Evolutionary conservation across 2,888 invertebrate genomes (phyloP), one percentile per base, ranked within the genome.

Genomic region (Miltochrista miniata): DNA sequence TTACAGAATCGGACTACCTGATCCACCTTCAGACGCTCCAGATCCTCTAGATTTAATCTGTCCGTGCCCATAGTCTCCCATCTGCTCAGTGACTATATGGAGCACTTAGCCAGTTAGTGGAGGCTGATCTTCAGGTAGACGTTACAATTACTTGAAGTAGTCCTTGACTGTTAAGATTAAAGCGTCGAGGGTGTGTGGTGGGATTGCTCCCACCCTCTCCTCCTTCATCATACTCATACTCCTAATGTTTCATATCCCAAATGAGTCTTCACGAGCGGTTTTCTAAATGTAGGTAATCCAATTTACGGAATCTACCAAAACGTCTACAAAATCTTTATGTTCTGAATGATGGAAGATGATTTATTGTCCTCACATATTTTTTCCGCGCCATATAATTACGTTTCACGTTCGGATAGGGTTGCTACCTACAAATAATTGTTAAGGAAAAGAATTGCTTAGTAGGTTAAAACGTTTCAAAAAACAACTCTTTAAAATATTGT

Each of bases 291-390:
- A 18, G 38, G 38, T 40, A 30, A 14, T 29, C 14, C 9, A 40
- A 30, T 40, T 40, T 30, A 30, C 13, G 11, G 13, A 40, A 39
- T 39, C 46, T 24, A 47, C 34, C 10, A 14, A 46, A 46, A 39
- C n/a, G 24, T 34, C 39, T 47, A 18, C 29, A 38, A 36, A 56
- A 61, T 53, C 52, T 59, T 68, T 62, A 55, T 64, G 59, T 64
- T 56, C 48, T 65, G 60, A 71, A 76, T 75, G 83, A 86, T 82
- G 79, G 78, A 83, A 66, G 69, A 82, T 86, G 84, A 86, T 84
- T 82, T 81, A 85, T 81, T 70, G 65, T 70, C 54, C 52, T 61
- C 64, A 62, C 66, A 71, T 70, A 70, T 74, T 77, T 76, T 76
- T 67, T 70, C 56, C 60, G 30, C 48, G 57, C 52, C 8, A 31